These are phyloP conservation scores for Cydia fagiglandana DNA, from an alignment of 1,140 invertebrate species.

Conservation along the genomic window DNA sequence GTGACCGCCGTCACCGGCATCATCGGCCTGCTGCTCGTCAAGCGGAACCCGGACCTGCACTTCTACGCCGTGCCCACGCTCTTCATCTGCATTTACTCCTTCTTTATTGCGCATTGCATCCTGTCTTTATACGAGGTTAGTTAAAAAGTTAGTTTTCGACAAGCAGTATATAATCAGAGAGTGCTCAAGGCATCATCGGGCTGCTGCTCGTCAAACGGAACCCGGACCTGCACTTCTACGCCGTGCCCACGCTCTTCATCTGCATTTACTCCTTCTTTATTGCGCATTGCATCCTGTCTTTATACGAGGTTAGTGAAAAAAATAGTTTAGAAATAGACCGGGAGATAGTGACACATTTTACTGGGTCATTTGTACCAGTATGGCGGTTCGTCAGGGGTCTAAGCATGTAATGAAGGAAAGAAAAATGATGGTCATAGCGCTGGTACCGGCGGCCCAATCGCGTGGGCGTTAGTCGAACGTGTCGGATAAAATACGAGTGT, in stretches of 20 bases:
- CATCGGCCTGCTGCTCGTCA: constrained; percentile 87
- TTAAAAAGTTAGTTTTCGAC: constrained; percentile 2
- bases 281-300: constrained; percentile 93
- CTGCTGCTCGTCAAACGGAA: constrained; percentile 87
- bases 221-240: constrained; percentile 87
- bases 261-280: constrained; percentile 95
- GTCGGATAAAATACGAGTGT: too few relatives aligned
- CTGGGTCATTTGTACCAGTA: too few relatives aligned
- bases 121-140: constrained; percentile 95
- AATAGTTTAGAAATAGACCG: too few relatives aligned
- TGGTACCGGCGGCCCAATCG: too few relatives aligned
- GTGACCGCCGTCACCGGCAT: constrained; percentile 89
- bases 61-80: constrained; percentile 93
- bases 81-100: constrained; percentile 92
- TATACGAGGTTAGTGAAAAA: constrained; percentile 89
- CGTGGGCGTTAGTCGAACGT: too few relatives aligned
- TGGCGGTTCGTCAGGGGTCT: too few relatives aligned
- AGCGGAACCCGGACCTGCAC: constrained; percentile 84
- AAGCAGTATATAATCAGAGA: too few relatives aligned
- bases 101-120: constrained; percentile 95
- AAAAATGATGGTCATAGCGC: too few relatives aligned
- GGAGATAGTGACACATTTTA: too few relatives aligned
- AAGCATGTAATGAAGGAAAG: too few relatives aligned
- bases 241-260: constrained; percentile 92
- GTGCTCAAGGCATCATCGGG: constrained; percentile 81